Evolutionary conservation across 2,113 vertebrate species (phyloP).

Genomic region (Silurus meridionalis): DNA sequence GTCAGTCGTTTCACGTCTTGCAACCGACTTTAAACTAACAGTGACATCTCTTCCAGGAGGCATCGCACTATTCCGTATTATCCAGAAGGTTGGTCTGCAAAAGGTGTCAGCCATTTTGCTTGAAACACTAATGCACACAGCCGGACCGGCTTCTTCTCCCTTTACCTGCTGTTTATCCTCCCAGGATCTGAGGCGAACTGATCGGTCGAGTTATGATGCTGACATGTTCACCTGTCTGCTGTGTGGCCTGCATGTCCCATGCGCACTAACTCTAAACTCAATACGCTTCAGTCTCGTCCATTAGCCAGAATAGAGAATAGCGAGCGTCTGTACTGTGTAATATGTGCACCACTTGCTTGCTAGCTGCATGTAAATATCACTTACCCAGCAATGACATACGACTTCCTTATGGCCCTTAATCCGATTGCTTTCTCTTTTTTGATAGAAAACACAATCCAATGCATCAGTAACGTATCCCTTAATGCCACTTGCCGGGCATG

Average conservation of each 20-base stretch:
- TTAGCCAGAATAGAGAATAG: neutral
- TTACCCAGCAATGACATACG: conserved; percentile 76
- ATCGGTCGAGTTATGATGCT: neutral
- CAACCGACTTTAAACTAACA: neutral
- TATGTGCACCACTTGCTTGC: neutral
- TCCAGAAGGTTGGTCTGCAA: neutral
- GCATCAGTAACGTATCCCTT: conserved; percentile 62
- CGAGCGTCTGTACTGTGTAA: no score
- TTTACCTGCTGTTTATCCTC: neutral
- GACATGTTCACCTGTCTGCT: neutral
- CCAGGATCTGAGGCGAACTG: neutral
- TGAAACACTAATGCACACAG: neutral
- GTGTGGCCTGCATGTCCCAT: neutral
- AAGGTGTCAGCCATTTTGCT: neutral
- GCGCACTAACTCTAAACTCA: neutral
- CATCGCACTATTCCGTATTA: neutral
- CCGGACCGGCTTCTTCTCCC: neutral
- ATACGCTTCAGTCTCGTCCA: neutral
- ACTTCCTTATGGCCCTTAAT: conserved; percentile 66
- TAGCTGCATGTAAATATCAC: conserved; percentile 43
- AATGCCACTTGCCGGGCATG: conserved; percentile 59
- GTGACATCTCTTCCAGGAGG: neutral
- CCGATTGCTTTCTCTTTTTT: conserved; percentile 57
- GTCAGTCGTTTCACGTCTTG: neutral
- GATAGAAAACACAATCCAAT: conserved; percentile 54